These are phyloP conservation scores for Ariopsis seemanni DNA, from an alignment of 2,113 vertebrate genomes.

Conservation along the genomic window DNA sequence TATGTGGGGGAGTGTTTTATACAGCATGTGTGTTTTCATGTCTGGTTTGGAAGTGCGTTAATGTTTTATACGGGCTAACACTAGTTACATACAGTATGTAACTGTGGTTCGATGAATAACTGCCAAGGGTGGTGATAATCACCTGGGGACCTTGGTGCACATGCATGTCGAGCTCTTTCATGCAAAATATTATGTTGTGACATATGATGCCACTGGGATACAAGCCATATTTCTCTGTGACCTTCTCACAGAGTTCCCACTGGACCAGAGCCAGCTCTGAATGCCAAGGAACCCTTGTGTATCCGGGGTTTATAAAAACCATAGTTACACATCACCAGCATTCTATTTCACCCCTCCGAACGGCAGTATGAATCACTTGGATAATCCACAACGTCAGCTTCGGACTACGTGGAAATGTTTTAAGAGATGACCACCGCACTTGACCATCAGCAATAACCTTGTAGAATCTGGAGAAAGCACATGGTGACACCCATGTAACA, in stretches of 20 bases:
- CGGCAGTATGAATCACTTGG: neutral
- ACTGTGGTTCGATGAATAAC: neutral
- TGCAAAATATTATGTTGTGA: neutral
- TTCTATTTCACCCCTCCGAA: neutral
- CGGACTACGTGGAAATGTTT: neutral
- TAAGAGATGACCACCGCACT: neutral
- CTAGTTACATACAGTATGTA: neutral
- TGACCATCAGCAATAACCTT: neutral
- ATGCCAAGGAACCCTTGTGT: neutral
- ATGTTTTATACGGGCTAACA: neutral
- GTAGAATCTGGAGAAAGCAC: neutral
- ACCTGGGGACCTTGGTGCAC: neutral
- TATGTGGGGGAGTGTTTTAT: neutral
- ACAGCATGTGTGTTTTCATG: neutral
- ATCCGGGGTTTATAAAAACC: neutral
- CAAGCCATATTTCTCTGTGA: neutral
- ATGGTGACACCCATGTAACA: neutral
- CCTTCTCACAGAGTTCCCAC: neutral
- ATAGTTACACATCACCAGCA: neutral
- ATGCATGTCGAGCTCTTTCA: neutral
- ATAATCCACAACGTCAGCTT: neutral
- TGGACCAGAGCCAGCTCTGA: neutral
- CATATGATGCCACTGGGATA: neutral
- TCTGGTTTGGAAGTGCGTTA: neutral
- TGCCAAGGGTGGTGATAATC: neutral